Conservation (phyloP, 2,888 invertebrate genomes). For the Apodemia mormo region DNA sequence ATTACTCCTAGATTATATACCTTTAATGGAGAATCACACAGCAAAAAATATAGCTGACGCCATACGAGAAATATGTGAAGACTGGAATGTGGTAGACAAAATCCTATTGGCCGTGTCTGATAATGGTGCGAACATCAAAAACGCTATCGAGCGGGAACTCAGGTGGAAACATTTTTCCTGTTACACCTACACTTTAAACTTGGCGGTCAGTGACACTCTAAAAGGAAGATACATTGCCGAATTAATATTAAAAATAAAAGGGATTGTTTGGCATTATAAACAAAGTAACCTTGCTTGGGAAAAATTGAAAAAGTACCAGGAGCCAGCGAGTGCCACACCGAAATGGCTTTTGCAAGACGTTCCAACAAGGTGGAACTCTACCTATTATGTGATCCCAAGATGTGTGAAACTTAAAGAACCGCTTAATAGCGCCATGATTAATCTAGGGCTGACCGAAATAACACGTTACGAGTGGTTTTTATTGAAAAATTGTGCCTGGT, state of each 20-base stretch:
- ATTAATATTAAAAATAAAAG: conserved; percentile 21
- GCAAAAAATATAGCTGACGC: conserved; percentile 20
- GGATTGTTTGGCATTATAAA: conserved; percentile 22
- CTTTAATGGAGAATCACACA: conserved; percentile 27
- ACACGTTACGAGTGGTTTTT: conserved; percentile 17
- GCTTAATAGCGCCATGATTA: conserved; percentile 25
- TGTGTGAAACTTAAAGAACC: conserved; percentile 22
- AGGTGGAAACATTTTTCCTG: conserved; percentile 37
- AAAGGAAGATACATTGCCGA: conserved; percentile 12
- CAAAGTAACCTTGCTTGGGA: conserved; percentile 25
- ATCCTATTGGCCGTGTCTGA: conserved; percentile 34
- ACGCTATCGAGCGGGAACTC: conserved; percentile 27
- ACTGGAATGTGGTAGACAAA: conserved; percentile 30
- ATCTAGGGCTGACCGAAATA: conserved; percentile 17
- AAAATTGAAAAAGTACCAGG: conserved; percentile 22
- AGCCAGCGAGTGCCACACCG: background rate
- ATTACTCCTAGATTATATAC: conserved; percentile 22
- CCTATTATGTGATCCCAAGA: conserved; percentile 18
- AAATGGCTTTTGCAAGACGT: conserved; percentile 23
- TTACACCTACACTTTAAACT: conserved; percentile 37
- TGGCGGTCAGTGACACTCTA: conserved; percentile 22
- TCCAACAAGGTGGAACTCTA: background rate
- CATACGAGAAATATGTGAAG: conserved; percentile 21
- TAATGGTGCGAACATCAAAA: conserved; percentile 38
- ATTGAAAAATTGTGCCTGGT: conserved; percentile 21